Conservation (phyloP, 2,888 invertebrate genomes). For the Pardosa pseudoannulata region DNA sequence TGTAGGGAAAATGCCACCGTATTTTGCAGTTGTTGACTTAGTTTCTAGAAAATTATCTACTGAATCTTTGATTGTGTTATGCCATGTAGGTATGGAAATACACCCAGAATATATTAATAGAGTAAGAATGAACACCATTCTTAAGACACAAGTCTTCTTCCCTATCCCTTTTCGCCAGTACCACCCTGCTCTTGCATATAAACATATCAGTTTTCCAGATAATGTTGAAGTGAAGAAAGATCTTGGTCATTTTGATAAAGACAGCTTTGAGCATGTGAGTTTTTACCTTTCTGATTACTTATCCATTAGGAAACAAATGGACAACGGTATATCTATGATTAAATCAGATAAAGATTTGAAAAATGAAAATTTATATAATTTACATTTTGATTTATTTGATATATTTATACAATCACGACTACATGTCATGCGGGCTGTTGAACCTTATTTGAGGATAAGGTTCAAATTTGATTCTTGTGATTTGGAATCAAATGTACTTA, state of each 20-base stretch:
- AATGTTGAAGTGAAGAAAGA: slow-evolving; percentile 85
- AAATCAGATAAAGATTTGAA: slow-evolving; percentile 82
- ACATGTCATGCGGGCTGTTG: slow-evolving; percentile 87
- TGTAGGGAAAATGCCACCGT: slow-evolving; percentile 75
- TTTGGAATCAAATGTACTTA: slow-evolving; percentile 39
- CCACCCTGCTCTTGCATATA: slow-evolving; percentile 81
- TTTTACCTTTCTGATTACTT: slow-evolving; percentile 91
- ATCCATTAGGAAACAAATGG: slow-evolving; percentile 82
- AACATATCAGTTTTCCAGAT: slow-evolving; percentile 69
- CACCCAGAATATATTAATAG: slow-evolving; percentile 92
- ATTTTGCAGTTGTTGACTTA: slow-evolving; percentile 83
- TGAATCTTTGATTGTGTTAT: slow-evolving; percentile 85
- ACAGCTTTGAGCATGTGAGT: slow-evolving; percentile 85
- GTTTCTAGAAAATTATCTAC: slow-evolving; percentile 84
- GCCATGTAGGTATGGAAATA: slow-evolving; percentile 84
- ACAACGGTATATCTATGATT: slow-evolving; percentile 82
- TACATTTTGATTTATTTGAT: slow-evolving; percentile 80
- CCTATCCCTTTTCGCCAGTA: slow-evolving; percentile 94
- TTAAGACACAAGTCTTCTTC: slow-evolving; percentile 90
- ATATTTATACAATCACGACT: slow-evolving; percentile 84
- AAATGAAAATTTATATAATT: slow-evolving; percentile 75
- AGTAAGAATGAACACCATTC: slow-evolving; percentile 95
- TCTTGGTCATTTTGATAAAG: slow-evolving; percentile 87
- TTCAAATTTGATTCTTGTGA: slow-evolving; percentile 56
- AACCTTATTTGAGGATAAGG: slow-evolving; percentile 83